Evolutionary conservation across 2,888 invertebrate genomes (phyloP), one percentile per base, ranked within the genome.

Genomic region (Hypercompe scribonia): DNA sequence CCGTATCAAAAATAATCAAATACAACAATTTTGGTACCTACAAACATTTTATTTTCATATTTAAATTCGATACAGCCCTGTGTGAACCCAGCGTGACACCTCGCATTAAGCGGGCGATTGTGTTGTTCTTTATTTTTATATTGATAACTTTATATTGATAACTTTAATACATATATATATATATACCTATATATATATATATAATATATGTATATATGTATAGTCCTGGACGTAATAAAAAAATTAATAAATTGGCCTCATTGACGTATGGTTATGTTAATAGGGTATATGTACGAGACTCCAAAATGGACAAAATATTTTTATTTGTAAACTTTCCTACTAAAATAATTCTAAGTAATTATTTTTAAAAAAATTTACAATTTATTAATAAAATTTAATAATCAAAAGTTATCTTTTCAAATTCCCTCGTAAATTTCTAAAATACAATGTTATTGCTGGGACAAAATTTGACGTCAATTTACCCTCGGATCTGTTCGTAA

Each of bases 101-200:
- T 61, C 31, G 31, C 31, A 28, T 31, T 28, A 67, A 68, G 74
- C 78, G 78, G 73, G 75, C 78, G 76, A 79, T 74, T 64, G 66
- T 70, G 66, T 77, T 73, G 71, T 77, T 76, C 73, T 80, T 80
- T 80, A 80, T 80, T 78, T 74, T 76, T 80, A n/a, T n/a, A n/a
- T n/a, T n/a, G n/a, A n/a, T n/a, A n/a, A n/a, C n/a, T 46, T 46
- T 21, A 72, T 73, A 79, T 75, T 74, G 74, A 80, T 77, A 79
- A 82, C 76, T 79, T 77, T 80, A 76, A 76, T 81, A 82, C 7
- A 76, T 79, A 67, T 78, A 80, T 70, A 78, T 77, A 78, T 75
- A 71, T 75, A 69, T 77, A 76, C n/a, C n/a, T n/a, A n/a, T n/a
- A n/a, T n/a, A n/a, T n/a, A n/a, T n/a, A n/a, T n/a, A n/a, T n/a